These are phyloP conservation scores for Cheilosia vulpina DNA, from an alignment of 2,888 invertebrate species.

Conservation along the genomic window DNA sequence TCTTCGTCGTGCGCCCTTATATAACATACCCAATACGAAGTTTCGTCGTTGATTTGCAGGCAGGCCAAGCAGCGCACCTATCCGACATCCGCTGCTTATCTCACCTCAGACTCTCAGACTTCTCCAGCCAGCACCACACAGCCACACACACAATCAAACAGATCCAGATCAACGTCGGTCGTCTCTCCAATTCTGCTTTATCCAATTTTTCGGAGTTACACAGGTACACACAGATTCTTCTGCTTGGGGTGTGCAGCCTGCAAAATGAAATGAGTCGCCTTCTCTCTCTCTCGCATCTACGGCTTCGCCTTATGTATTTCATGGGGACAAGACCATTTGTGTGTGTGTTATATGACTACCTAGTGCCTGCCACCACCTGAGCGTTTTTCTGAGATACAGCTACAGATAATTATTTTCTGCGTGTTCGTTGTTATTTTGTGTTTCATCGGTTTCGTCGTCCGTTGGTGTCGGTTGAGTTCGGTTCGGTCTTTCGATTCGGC, in stretches of 20 bases:
- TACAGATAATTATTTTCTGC: slow-evolving; percentile 72
- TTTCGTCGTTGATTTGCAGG: slow-evolving; percentile 43
- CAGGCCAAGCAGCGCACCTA: slow-evolving; percentile 56
- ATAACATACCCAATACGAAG: slow-evolving; percentile 50
- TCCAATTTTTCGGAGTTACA: slow-evolving; percentile 40
- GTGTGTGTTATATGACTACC: slow-evolving; percentile 15
- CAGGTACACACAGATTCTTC: slow-evolving; percentile 56
- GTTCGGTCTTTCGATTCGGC: slow-evolving; percentile 23
- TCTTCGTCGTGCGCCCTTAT: slow-evolving; percentile 62
- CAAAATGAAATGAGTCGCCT: slow-evolving; percentile 41
- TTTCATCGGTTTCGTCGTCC: slow-evolving; percentile 36
- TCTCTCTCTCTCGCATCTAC: slow-evolving; percentile 62
- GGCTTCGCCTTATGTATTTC: slow-evolving; percentile 54
- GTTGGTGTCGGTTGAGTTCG: slow-evolving; percentile 30
- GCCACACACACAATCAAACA: slow-evolving; percentile 12
- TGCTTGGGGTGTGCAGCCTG: slow-evolving; percentile 33
- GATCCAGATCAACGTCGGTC: slow-evolving; percentile 33
- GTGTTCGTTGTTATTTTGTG: slow-evolving; percentile 48
- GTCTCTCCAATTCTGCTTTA: slow-evolving; percentile 1
- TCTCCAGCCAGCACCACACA: slow-evolving; percentile 29
- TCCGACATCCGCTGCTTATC: slow-evolving; percentile 71
- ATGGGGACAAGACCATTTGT: slow-evolving; percentile 46
- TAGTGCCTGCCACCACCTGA: slow-evolving; percentile 47
- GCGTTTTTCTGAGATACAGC: slow-evolving; percentile 64
- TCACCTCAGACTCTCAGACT: slow-evolving; percentile 63